Conservation (phyloP, 1,140 invertebrate species). For the Branchinecta lynchi region DNA sequence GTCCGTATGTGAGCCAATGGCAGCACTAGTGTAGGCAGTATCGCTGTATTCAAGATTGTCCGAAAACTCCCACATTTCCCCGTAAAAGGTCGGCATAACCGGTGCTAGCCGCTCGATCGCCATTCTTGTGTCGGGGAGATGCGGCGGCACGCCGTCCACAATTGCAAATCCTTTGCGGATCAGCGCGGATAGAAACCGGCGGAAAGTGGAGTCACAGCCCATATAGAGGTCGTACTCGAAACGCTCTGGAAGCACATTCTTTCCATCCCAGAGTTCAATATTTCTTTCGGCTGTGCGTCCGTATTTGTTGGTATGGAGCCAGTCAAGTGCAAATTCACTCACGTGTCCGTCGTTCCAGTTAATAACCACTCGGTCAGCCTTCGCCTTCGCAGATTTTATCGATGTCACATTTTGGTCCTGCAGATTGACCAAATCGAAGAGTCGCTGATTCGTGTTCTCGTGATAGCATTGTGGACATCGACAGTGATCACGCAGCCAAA, state of each 20-base stretch:
- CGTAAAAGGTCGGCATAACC: slow-evolving; percentile 45
- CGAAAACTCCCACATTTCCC: slow-evolving; percentile 44
- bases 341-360: slow-evolving; percentile 35
- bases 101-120: slow-evolving; percentile 38
- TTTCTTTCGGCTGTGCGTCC: slow-evolving; percentile 21
- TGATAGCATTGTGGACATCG: slow-evolving; percentile 35
- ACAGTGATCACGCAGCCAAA: slow-evolving; percentile 37
- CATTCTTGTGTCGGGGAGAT: slow-evolving; percentile 36
- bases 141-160: slow-evolving; percentile 32
- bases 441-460: slow-evolving; percentile 31
- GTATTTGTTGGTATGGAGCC: slow-evolving; percentile 31
- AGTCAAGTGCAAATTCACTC: slow-evolving; percentile 31
- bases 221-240: slow-evolving; percentile 30
- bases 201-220: slow-evolving; percentile 26
- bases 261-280: slow-evolving; percentile 20
- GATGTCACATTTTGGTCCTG: slow-evolving; percentile 15
- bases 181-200: slow-evolving; percentile 12
- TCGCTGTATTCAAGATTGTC: slow-evolving; percentile 41
- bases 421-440: slow-evolving; percentile 31
- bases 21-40: slow-evolving; percentile 43
- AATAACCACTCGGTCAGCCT: not conserved
- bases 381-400: not conserved
- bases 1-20: slow-evolving; percentile 42
- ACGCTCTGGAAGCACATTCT: slow-evolving; percentile 25
- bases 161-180: slow-evolving; percentile 18